phyloP scores from a whole-genome alignment of 2,113 vertebrate species.

The Macquaria australasica region DNA sequence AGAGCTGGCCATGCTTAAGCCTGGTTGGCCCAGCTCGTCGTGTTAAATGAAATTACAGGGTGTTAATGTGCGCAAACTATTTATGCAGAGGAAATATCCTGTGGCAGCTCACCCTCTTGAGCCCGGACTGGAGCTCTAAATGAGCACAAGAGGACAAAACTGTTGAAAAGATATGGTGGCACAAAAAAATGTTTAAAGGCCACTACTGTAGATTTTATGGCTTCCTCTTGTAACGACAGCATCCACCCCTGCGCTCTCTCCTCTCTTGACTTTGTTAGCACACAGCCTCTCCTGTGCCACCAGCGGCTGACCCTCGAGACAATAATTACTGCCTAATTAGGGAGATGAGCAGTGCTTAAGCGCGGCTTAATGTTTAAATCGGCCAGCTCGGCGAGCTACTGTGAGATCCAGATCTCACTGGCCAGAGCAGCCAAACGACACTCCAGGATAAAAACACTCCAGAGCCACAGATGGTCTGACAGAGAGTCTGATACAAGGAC shows the following conservation, averaged over 20 bases:
- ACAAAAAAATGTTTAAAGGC: background rate
- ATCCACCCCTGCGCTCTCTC: background rate
- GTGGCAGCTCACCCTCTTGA: conserved; percentile 33
- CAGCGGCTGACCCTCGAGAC: conserved; percentile 66
- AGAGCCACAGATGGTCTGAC: background rate
- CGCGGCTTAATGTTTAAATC: conserved; percentile 77
- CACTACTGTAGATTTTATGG: background rate
- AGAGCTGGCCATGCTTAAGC: background rate
- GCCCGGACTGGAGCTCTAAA: conserved; percentile 18
- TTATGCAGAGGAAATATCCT: conserved; percentile 48
- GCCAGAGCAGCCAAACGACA: conserved; percentile 14
- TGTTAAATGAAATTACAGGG: conserved; percentile 58
- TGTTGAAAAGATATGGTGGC: background rate
- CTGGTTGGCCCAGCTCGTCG: background rate
- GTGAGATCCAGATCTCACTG: conserved; percentile 57
- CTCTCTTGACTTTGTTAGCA: conserved; percentile 36
- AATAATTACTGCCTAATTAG: conserved; percentile 82
- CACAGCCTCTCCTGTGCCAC: conserved; percentile 36
- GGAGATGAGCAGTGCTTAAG: conserved; percentile 80
- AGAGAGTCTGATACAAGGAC: background rate
- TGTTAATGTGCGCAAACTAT: conserved; percentile 56
- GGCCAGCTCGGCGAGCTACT: conserved; percentile 27
- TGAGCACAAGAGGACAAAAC: conserved; percentile 1
- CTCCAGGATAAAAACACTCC: conserved; percentile 21
- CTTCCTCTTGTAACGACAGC: background rate